Conservation (phyloP, 2,797 vertebrate genomes). For the Fringilla coelebs region DNA sequence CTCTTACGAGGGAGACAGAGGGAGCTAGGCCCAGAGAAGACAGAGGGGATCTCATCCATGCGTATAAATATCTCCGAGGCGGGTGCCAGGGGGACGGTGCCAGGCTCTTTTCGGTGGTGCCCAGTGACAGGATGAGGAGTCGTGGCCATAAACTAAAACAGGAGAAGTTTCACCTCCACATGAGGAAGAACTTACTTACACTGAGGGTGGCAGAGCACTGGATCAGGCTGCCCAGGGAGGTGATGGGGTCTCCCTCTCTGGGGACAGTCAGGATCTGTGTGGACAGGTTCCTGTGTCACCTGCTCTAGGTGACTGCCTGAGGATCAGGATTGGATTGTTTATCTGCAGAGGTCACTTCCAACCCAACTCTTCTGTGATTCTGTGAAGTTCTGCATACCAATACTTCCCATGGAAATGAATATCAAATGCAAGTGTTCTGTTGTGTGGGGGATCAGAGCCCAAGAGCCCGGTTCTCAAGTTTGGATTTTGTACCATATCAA, state of each 20-base stretch:
- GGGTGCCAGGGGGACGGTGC: fast-evolving
- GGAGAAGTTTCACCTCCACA: not conserved
- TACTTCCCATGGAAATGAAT: not conserved
- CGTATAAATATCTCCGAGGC: fast-evolving
- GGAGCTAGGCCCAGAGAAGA: not conserved
- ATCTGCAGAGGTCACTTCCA: not conserved
- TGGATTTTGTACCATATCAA: not conserved
- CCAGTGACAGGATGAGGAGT: fast-evolving
- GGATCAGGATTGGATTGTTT: not conserved
- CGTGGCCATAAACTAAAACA: not conserved
- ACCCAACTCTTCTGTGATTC: not conserved
- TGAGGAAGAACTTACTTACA: not conserved
- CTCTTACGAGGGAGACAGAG: not conserved
- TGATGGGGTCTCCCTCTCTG: fast-evolving
- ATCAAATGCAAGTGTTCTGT: not conserved
- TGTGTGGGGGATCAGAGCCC: not conserved
- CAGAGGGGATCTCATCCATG: not conserved
- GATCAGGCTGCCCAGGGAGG: not conserved
- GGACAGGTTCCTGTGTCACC: not conserved
- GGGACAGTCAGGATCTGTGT: fast-evolving
- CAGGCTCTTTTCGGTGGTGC: fast-evolving
- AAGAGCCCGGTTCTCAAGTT: fast-evolving
- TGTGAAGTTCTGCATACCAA: not conserved
- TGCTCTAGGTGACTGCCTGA: not conserved
- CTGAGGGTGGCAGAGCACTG: not conserved